Base-by-base conservation (phyloP, 2,888 invertebrate genomes). In the Sesia apiformis region DNA sequence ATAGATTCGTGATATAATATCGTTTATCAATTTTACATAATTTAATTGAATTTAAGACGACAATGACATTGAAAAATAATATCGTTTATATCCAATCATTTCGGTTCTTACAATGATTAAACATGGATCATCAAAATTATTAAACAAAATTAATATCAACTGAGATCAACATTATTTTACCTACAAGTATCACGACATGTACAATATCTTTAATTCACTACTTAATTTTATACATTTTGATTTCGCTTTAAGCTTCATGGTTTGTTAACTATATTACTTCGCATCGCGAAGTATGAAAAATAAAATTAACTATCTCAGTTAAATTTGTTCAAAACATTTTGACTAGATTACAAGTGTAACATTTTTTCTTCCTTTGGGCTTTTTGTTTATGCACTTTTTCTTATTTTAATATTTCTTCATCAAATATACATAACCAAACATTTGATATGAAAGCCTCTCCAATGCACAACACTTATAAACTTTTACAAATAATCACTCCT, bases 401-500 rank as follows among this genome's bases (percentile, higher is more conserved):
- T 5, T 23, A 4, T 7, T 46, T 8, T 6, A 46, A 4, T 46
- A 8, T 23, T 23, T 46, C 5, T 7, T 46, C 3, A 8, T 5
- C 4, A 46, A 46, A 41, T 41, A 41, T 23, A 23, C 23, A 23
- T 23, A 46, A 8, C 23, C 46, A 46, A 46, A 46, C 46, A 46
- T 46, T 46, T 23, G 4, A 46, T 5, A 46, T 8, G 46, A 46
- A 46, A 46, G 46, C 46, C 8, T 50, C 39, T 50, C 50, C 50
- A 38, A 5, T 38, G 38, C 50, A 84, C 79, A 78, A 81, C 80
- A 78, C 69, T 78, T 78, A 82, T 78, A 81, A 69, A 79, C 66
- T 65, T 69, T 72, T 72, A 76, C 62, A 77, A 74, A 74, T 72
- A 80, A 70, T 85, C 84, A 87, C 84, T 78, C 74, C 75, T 78